Evolutionary conservation across 2,888 invertebrate species (phyloP), one percentile per base, ranked within the genome.

Genomic region (Kryphioiulus occultus): DNA sequence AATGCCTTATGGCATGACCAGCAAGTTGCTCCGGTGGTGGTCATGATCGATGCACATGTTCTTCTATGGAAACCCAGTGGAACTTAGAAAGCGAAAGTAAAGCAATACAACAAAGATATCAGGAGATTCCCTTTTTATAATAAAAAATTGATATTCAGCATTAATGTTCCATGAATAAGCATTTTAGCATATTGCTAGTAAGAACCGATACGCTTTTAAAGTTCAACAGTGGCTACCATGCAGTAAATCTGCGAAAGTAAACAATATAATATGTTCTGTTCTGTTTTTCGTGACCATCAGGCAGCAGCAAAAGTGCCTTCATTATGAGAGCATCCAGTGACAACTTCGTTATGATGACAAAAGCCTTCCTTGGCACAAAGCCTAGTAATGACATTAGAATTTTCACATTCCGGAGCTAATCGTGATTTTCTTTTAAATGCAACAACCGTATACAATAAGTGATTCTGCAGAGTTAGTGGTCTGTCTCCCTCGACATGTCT

Each of bases 1-100:
- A 68, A 68, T 68, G 68, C 68, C 68, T 68, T 26, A 26, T 68
- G 68, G 68, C 68, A 68, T 68, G 68, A 68, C 68, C 68, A 68
- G 68, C 68, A 68, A 68, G 68, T 68, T 68, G 68, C 68, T 68
- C 68, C 10, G 68, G 68, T 68, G 68, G 68, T 26, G 68, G 68
- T 26, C 68, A 68, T 68, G 68, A 44, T 44, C 44, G 44, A 68
- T 68, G 68, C 68, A 22, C 68, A 68, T 68, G 68, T 68, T n/a
- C 68, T 68, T 68, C 68, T 26, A 26, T 68, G 5, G 68, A 68
- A 68, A 68, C 59, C n/a, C 68, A 26, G 68, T n/a, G 68, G 12
- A 68, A 68, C 68, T 68, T 68, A n/a, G n/a, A 68, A 68, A 68
- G 12, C 26, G 68, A 68, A 68, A 68, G 68, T n/a, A 12, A 2